phyloP scores from a whole-genome alignment of 1,140 invertebrate genomes.

The Megalonaias nervosa region DNA sequence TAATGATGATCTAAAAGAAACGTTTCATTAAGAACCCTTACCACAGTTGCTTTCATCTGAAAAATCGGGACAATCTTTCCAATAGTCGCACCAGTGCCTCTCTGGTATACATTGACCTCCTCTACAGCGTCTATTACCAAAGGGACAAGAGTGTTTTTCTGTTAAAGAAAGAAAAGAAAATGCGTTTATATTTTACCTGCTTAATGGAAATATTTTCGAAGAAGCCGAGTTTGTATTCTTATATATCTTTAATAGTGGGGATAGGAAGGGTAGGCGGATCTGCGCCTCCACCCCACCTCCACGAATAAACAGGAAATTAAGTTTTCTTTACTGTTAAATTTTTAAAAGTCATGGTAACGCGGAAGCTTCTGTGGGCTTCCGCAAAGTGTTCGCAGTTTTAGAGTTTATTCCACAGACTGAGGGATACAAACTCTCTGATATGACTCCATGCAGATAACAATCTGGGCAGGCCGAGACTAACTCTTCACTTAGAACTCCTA shows the following conservation, averaged over 20 bases:
- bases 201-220: too few species aligned
- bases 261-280: background rate
- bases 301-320: too few species aligned
- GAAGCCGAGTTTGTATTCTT: too few species aligned
- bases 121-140: constrained; percentile 77
- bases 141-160: constrained; percentile 70
- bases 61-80: constrained; percentile 71
- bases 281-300: background rate
- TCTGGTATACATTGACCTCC: constrained; percentile 70
- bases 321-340: too few species aligned
- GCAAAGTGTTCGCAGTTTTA: too few species aligned
- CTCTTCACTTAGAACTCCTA: too few species aligned
- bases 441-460: too few species aligned
- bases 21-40: background rate
- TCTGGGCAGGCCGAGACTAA: too few species aligned
- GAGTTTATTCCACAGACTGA: too few species aligned
- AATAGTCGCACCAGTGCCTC: constrained; percentile 70
- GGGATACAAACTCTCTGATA: too few species aligned
- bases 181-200: background rate
- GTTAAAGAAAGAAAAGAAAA: constrained; percentile 2
- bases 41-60: constrained; percentile 71
- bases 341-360: too few species aligned
- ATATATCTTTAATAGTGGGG: background rate
- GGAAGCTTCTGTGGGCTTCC: too few species aligned
- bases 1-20: background rate